phyloP scores from a whole-genome alignment of 2,888 invertebrate genomes.

The Lasius platythorax region DNA sequence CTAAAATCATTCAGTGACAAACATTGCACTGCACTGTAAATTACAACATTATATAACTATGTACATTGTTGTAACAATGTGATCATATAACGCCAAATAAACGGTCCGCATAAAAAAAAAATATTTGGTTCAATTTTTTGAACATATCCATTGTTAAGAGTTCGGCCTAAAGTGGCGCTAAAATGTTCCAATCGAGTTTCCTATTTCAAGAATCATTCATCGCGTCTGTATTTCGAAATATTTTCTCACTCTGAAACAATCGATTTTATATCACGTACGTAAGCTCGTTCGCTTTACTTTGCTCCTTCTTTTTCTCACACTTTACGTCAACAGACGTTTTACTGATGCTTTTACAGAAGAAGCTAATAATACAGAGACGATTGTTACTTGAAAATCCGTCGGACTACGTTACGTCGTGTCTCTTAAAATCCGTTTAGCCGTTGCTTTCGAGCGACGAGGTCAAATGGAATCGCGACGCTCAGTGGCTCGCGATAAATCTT shows the following conservation, averaged over 20 bases:
- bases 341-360: neutral
- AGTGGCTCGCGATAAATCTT: constrained; percentile 35
- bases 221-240: neutral
- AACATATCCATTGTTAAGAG: neutral
- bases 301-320: neutral
- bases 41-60: too few species aligned
- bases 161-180: neutral
- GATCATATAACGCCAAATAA: too few species aligned
- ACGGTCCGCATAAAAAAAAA: too few species aligned
- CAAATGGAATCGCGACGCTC: constrained; percentile 12
- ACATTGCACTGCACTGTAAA: too few species aligned
- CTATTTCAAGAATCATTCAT: neutral
- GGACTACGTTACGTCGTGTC: neutral
- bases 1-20: too few species aligned
- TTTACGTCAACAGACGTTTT: neutral
- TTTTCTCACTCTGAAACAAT: neutral
- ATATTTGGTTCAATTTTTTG: constrained; percentile 26
- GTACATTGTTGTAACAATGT: too few species aligned
- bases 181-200: constrained; percentile 26
- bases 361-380: constrained; percentile 11
- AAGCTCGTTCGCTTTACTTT: neutral
- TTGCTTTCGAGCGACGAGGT: neutral
- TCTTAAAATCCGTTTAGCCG: constrained; percentile 22
- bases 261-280: neutral
- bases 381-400: neutral